These are phyloP conservation scores for Acrocephalus arundinaceus DNA, from an alignment of 2,113 vertebrate genomes.

Conservation along the genomic window DNA sequence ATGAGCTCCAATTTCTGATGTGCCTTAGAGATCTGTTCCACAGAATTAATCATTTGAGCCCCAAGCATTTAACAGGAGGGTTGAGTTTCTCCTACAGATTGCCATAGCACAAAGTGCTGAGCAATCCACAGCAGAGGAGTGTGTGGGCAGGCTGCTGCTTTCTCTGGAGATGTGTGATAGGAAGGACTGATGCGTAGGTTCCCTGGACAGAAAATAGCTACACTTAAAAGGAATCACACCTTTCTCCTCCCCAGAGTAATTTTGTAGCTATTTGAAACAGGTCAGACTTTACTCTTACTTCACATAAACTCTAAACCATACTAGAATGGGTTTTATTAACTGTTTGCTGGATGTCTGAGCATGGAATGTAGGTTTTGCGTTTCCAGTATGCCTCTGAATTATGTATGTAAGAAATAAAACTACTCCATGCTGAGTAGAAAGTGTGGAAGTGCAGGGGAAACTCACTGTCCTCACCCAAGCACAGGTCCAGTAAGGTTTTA, in stretches of 20 bases:
- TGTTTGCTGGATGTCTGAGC: not conserved
- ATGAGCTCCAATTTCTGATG: not conserved
- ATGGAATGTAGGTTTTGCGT: not conserved
- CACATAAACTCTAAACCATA: not conserved
- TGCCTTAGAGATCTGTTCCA: not conserved
- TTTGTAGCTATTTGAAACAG: not conserved
- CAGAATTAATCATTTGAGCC: not conserved
- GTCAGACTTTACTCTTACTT: not conserved
- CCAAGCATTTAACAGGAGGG: not conserved
- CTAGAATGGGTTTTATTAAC: not conserved
- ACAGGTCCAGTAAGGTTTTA: not conserved
- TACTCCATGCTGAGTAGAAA: not conserved
- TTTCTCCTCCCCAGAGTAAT: not conserved
- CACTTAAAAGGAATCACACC: not conserved
- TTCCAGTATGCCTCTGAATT: not conserved
- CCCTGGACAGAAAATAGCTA: constrained; percentile 20
- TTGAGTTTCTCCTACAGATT: not conserved
- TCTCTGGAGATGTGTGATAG: not conserved
- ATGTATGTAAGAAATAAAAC: not conserved
- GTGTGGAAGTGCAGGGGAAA: not conserved
- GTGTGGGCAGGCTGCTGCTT: constrained; percentile 31
- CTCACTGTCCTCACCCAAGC: fast-evolving
- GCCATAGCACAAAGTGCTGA: not conserved
- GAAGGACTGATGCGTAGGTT: not conserved
- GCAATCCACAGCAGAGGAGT: not conserved